A percentile compares a stretch with the other conserved stretches of the same genome.
Evolutionary conservation across 2,113 vertebrate species (phyloP).

Genomic region (Stegastes partitus): DNA sequence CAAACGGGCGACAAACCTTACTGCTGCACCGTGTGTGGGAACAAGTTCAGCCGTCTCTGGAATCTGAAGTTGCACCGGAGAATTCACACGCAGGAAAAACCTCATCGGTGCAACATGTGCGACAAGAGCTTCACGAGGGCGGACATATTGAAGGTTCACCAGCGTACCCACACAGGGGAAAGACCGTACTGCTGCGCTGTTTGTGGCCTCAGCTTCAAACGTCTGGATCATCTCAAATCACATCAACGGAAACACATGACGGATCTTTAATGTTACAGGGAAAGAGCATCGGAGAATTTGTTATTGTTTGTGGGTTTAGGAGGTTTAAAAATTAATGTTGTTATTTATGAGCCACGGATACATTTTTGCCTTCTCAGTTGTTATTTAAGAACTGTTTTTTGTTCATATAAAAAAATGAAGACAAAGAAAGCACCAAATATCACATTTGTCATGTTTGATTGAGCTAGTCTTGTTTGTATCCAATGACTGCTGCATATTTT

Average conservation of each 20-base stretch:
- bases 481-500: constrained; percentile 26
- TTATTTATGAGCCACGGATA: not conserved
- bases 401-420: not conserved
- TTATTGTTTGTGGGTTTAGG: not conserved
- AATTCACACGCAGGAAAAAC: constrained; percentile 86
- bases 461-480: constrained; percentile 17
- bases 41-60: constrained; percentile 85
- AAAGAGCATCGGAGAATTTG: not conserved
- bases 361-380: not conserved
- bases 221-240: constrained; percentile 83
- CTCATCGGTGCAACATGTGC: constrained; percentile 83
- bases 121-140: constrained; percentile 86
- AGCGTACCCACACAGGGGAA: constrained; percentile 86
- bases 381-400: not conserved
- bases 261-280: constrained; percentile 50
- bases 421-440: not conserved
- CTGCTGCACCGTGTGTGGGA: constrained; percentile 82
- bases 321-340: not conserved
- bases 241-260: constrained; percentile 82
- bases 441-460: not conserved
- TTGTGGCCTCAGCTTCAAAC: constrained; percentile 86
- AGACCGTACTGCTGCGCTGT: constrained; percentile 83
- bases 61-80: constrained; percentile 85
- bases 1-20: constrained; percentile 82
- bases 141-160: constrained; percentile 85